Evolutionary conservation across 2,888 invertebrate genomes (phyloP).

Genomic region (Hydriomena furcata): DNA sequence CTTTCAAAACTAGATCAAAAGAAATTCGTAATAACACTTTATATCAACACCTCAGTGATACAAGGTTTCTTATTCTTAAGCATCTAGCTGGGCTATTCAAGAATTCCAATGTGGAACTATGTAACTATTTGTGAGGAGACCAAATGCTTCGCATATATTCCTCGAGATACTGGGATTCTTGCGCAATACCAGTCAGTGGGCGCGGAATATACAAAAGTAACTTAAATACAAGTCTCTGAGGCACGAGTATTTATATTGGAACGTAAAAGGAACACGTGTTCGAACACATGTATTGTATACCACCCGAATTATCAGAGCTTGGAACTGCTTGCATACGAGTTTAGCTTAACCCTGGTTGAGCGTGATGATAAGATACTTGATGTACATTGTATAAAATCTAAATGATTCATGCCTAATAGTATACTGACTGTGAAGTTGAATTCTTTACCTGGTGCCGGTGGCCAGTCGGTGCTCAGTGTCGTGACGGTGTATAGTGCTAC

Average conservation of each 20-base stretch:
- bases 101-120: slow-evolving; percentile 10
- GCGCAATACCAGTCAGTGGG: slow-evolving; percentile 32
- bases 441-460: background rate
- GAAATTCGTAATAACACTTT: slow-evolving; percentile 21
- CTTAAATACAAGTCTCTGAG: no score
- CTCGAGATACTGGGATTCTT: slow-evolving; percentile 26
- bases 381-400: no score
- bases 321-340: no score
- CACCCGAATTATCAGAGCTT: no score
- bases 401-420: no score
- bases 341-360: no score
- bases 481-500: slow-evolving; percentile 37
- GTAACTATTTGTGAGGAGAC: slow-evolving; percentile 26
- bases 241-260: no score
- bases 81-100: background rate
- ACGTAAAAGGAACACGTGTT: no score
- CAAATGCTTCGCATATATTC: slow-evolving; percentile 28
- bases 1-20: slow-evolving; percentile 27
- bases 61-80: background rate
- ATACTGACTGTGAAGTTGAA: no score
- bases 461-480: slow-evolving; percentile 30
- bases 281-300: no score
- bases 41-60: slow-evolving; percentile 11
- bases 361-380: no score
- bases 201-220: background rate